Conservation (phyloP, 1,140 invertebrate genomes). For the Aphidius gifuensis region DNA sequence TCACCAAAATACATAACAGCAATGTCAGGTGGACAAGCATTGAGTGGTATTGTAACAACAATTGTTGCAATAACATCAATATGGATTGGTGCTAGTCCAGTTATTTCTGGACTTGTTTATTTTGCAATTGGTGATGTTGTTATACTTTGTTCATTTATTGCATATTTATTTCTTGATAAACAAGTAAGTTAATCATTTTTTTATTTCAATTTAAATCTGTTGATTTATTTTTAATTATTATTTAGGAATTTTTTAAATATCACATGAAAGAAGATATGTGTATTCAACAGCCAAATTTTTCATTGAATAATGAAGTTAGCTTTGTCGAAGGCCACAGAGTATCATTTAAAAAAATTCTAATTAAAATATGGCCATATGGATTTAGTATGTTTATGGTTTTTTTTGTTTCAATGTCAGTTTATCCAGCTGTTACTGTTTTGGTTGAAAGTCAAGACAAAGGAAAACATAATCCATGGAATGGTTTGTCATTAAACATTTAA, state of each 20-base stretch:
- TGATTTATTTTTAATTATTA: too few species aligned
- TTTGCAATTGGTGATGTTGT: slow-evolving; percentile 79
- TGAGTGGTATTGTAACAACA: slow-evolving; percentile 87
- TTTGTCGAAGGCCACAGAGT: slow-evolving; percentile 29
- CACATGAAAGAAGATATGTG: slow-evolving; percentile 55
- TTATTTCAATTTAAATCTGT: too few species aligned
- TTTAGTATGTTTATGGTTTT: slow-evolving; percentile 75
- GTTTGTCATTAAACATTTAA: background rate
- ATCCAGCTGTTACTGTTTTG: slow-evolving; percentile 86
- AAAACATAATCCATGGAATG: slow-evolving; percentile 5
- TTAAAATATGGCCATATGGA: slow-evolving; percentile 73
- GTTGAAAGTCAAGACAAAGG: slow-evolving; percentile 64
- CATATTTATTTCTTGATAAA: slow-evolving; percentile 68
- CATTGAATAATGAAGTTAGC: slow-evolving; percentile 43
- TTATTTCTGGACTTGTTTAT: slow-evolving; percentile 79
- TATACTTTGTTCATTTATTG: slow-evolving; percentile 67
- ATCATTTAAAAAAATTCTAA: slow-evolving; percentile 58
- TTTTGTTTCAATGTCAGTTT: slow-evolving; percentile 75
- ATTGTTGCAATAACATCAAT: slow-evolving; percentile 78
- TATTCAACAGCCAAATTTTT: slow-evolving; percentile 36
- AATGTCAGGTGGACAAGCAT: slow-evolving; percentile 80
- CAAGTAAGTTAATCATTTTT: slow-evolving; percentile 52
- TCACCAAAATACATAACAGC: slow-evolving; percentile 84
- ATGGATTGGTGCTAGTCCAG: slow-evolving; percentile 75
- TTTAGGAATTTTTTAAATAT: slow-evolving; percentile 68